Evolutionary conservation across 2,797 vertebrate genomes (phyloP).

Genomic region (Falco naumanni): DNA sequence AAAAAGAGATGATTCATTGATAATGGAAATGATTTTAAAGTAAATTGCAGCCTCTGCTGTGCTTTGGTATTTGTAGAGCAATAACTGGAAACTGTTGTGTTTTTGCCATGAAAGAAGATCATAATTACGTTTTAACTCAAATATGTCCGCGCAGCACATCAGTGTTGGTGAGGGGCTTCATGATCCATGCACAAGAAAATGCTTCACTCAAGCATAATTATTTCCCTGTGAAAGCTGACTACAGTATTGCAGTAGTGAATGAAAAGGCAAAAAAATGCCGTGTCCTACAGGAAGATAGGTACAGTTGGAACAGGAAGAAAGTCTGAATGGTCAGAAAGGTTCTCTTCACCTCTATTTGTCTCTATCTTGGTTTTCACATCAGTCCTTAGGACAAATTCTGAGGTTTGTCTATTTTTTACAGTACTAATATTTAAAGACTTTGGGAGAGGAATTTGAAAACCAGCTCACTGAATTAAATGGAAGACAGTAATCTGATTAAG

Average conservation of each 20-base stretch:
- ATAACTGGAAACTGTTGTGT: slow-evolving; percentile 25
- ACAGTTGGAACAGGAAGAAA: not conserved
- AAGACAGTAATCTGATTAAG: slow-evolving; percentile 29
- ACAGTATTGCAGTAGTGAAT: not conserved
- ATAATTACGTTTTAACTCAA: not conserved
- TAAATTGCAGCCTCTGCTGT: slow-evolving; percentile 39
- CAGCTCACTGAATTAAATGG: slow-evolving; percentile 13
- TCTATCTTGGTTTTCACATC: not conserved
- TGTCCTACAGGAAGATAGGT: not conserved
- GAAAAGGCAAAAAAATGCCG: not conserved
- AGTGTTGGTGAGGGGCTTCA: not conserved
- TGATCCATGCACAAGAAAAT: fast-evolving
- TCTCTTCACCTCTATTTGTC: not conserved
- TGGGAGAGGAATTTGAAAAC: slow-evolving; percentile 3
- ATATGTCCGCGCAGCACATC: not conserved
- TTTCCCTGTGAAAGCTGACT: not conserved
- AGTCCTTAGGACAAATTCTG: not conserved
- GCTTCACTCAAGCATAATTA: not conserved
- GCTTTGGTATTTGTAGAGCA: slow-evolving; percentile 37
- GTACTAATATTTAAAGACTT: not conserved
- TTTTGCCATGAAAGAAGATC: not conserved
- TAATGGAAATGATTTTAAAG: slow-evolving; percentile 49
- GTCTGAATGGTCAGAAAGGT: not conserved
- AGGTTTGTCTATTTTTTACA: not conserved
- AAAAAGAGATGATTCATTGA: slow-evolving; percentile 48